Evolutionary conservation across 1,140 invertebrate species (phyloP), one percentile per base, ranked within the genome.

Genomic region (Lucilia sericata): DNA sequence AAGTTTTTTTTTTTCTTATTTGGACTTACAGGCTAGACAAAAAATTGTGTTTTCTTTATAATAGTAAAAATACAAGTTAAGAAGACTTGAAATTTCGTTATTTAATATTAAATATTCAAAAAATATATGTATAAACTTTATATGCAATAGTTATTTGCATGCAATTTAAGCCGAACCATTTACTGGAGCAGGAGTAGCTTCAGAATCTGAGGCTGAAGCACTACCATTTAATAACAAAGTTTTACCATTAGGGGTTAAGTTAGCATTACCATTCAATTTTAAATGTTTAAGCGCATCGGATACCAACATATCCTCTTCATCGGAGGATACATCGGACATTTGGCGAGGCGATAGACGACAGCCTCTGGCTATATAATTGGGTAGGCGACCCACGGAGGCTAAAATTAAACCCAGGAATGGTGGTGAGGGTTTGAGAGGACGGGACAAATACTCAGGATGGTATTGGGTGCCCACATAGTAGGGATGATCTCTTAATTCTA

Each of bases 381-480:
- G 93, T 25, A 98, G 91, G 91, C 96, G 96, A 19, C 95, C 95
- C 83, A 95, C 94, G 2, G 97, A 94, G 12, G 97, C 97, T 81
- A 99, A 92, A 86, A 99, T 95, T 2, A 99, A 93, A 82, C 99
- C 99, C 83, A 99, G 92, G 89, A 99, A 99, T 5, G 98, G 98
- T 5, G 99, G 97, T 49, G 97, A 99, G 0, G 99, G 98, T 86
- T 95, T 96, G 81, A 99, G 91, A 0, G 99, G 98, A 1, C 98
- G 93, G 0, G 97, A 98, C 80, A 99, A 92, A 91, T 99, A 99
- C 91, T 99, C 99, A 0, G 99, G 99, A 92, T 99, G 99, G 91
- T 96, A 99, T 91, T 99, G 99, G 0, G 98, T 98, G 0, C 96
- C 97, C 14, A 99, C 96, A 92, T 96, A 99, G 91, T 97, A 99